Base-by-base conservation (phyloP, 1,140 invertebrate species). In the Lysiphlebus fabarum region DNA sequence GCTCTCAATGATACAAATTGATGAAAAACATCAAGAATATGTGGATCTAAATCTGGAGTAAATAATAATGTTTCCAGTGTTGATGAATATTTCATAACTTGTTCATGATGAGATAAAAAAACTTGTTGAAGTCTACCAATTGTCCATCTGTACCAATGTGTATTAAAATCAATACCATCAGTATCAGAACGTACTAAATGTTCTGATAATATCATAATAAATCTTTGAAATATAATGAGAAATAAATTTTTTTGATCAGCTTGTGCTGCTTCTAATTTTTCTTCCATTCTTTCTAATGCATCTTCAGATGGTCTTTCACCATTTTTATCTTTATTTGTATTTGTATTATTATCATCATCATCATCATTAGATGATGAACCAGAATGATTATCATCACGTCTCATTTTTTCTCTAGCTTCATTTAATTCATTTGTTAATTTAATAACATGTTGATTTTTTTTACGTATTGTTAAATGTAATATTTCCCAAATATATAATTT, bases 401-500 rank as follows among this genome's bases (percentile, higher is more conserved):
- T 84, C 5, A 93, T 74, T 69, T 91, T 92, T 63, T 95, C 93
- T 59, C 91, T 85, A 1, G 93, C 90, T 61, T 96, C 93, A 49
- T 84, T 83, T 33, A 97, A 81, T 75, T 99, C 95, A 54, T 83
- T 75, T 79, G 81, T 85, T 47, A 97, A 77, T 71, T 94, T 92
- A 1, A 87, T 87, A 0, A 98, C 95, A 70, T 97, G 93, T 73
- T 94, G 95, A 70, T 92, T 94, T 89, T 97, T 98, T 80, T 98
- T 97, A 65, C 92, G 90, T 60, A 98, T 96, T 1, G 95, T 98
- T 48, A 95, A 79, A 78, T 98, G 95, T 10, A 99, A 80, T 56
- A 98, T 93, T 81, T 99, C 96, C 96, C 96, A 98, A n/a, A 98
- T 85, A 72, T 95, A 97, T 67, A 90, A 86, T 68, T 93, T 95